phyloP scores from a whole-genome alignment of 1,140 invertebrate species.

The Hypothenemus hampei region DNA sequence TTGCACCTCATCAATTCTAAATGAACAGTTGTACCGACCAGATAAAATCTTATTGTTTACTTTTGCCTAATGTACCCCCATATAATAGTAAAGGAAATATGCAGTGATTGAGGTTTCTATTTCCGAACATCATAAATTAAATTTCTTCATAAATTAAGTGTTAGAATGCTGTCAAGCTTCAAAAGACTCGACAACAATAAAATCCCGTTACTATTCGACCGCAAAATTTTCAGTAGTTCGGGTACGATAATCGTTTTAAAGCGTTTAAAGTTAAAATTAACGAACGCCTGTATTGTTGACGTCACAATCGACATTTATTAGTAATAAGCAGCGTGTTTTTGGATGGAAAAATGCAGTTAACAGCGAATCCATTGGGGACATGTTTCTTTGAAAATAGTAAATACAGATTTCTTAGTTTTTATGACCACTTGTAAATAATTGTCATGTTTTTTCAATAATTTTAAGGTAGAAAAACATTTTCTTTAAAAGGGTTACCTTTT shows the following conservation, averaged over 20 bases:
- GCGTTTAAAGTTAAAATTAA: slow-evolving; percentile 1
- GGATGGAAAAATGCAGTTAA: slow-evolving; percentile 8
- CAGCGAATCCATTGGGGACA: neutral
- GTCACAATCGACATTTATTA: slow-evolving; percentile 9
- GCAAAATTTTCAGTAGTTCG: slow-evolving; percentile 2
- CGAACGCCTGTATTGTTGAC: neutral
- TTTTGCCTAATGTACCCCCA: too few relatives aligned
- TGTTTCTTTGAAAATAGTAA: slow-evolving; percentile 1
- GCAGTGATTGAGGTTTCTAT: too few relatives aligned
- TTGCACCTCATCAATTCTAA: too few relatives aligned
- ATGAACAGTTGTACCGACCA: too few relatives aligned
- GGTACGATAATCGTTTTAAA: slow-evolving; percentile 12
- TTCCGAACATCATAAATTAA: too few relatives aligned
- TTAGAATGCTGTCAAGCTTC: too few relatives aligned
- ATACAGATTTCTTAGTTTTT: slow-evolving; percentile 4
- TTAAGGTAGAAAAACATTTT: too few relatives aligned
- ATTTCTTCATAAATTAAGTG: too few relatives aligned
- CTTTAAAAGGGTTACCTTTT: too few relatives aligned
- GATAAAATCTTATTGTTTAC: too few relatives aligned
- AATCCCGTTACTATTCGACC: neutral
- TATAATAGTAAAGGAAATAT: too few relatives aligned
- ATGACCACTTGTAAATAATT: slow-evolving; percentile 9
- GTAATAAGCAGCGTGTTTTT: slow-evolving; percentile 11
- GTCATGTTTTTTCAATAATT: too few relatives aligned
- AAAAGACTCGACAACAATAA: neutral